Conservation (phyloP, 2,888 invertebrate species). For the Chaetoderma sp. region DNA sequence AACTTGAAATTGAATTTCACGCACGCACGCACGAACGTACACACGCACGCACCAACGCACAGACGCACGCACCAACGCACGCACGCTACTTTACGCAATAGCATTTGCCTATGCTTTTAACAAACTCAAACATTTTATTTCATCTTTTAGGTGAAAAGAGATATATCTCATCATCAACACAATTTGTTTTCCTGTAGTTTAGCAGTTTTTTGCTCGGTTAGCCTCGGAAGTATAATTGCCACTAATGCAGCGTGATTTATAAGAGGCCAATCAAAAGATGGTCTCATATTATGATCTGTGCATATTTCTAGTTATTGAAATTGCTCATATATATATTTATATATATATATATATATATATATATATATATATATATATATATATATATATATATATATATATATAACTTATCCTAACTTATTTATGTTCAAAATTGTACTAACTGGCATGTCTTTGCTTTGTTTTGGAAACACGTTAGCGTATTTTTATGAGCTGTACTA, state of each 20-base stretch:
- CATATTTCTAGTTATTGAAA: neutral
- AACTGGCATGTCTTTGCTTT: neutral
- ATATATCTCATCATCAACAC: too few species aligned
- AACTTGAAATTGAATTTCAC: neutral
- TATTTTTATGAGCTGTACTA: neutral
- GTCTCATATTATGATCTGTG: neutral
- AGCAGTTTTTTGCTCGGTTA: too few species aligned
- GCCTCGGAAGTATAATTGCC: neutral
- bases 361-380: constrained; percentile 8
- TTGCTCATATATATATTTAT: neutral
- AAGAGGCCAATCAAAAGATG: neutral
- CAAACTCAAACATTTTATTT: too few species aligned
- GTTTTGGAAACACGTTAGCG: too few species aligned
- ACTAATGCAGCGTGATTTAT: neutral
- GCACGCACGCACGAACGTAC: too few species aligned
- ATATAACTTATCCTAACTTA: neutral
- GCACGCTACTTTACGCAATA: neutral
- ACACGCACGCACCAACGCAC: too few species aligned
- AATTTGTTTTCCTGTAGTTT: too few species aligned
- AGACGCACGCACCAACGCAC: neutral
- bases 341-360: constrained; percentile 1
- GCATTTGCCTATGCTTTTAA: too few species aligned
- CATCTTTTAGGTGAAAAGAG: too few species aligned
- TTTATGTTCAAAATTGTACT: neutral
- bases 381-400: neutral